phyloP scores from a whole-genome alignment of 2,113 vertebrate species.

The Columbina picui region DNA sequence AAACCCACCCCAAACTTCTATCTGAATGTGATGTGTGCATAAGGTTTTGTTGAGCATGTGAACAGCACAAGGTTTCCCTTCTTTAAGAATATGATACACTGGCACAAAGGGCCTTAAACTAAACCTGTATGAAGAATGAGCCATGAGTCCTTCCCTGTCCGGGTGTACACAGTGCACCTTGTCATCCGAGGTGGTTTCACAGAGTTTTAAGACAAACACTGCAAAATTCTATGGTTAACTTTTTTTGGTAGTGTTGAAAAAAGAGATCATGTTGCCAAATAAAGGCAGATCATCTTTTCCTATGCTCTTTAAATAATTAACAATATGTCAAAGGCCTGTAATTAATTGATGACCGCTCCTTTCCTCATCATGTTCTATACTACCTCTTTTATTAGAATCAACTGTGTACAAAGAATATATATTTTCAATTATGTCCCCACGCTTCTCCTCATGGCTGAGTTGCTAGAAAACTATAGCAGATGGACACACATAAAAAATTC shows the following conservation, averaged over 20 bases:
- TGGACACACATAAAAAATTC: neutral
- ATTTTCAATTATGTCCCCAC: neutral
- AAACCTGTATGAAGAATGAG: neutral
- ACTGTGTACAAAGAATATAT: neutral
- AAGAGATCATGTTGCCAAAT: neutral
- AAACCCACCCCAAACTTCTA: neutral
- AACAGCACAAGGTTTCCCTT: neutral
- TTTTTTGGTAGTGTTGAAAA: neutral
- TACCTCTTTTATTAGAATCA: neutral
- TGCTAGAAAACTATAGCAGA: slow-evolving; percentile 12
- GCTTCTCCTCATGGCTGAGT: neutral
- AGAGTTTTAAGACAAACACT: neutral
- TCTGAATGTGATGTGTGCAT: fast-evolving
- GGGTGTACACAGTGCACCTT: neutral
- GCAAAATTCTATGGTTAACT: neutral
- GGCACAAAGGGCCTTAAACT: neutral
- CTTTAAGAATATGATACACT: neutral
- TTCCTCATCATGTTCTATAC: neutral
- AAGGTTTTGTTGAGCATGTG: neutral
- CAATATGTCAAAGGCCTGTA: neutral
- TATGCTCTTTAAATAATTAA: neutral
- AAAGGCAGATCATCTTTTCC: neutral
- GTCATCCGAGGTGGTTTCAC: neutral
- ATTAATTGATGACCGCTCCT: neutral
- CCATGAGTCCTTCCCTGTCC: neutral